These are phyloP conservation scores for Charina bottae DNA, from an alignment of 2,113 vertebrate genomes.

Conservation along the genomic window DNA sequence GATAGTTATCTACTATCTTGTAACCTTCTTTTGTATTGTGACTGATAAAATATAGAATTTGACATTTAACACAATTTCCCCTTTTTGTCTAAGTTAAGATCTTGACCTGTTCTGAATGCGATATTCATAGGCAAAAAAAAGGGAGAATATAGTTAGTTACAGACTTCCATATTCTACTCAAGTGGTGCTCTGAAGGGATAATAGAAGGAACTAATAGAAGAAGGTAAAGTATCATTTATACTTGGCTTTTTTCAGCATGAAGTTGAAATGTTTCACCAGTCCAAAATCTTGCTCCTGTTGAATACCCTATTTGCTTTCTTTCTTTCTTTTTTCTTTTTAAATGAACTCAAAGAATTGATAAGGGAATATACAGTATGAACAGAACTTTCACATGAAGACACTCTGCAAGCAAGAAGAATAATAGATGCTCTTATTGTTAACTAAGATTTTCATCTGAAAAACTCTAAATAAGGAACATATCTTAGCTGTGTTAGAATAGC, in stretches of 20 bases:
- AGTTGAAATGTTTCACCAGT: not conserved
- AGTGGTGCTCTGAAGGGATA: not conserved
- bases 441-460: not conserved
- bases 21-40: not conserved
- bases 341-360: not conserved
- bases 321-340: not conserved
- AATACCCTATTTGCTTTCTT: not conserved
- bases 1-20: not conserved
- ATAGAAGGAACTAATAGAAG: not conserved
- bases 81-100: not conserved
- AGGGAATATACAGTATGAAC: not conserved
- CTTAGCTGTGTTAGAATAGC: not conserved
- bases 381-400: not conserved
- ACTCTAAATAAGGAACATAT: not conserved
- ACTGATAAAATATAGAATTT: not conserved
- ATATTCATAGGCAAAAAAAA: not conserved
- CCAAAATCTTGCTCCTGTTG: not conserved
- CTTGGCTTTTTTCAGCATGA: not conserved
- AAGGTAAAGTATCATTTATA: no score
- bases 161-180: not conserved
- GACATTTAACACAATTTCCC: not conserved
- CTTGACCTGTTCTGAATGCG: not conserved
- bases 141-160: not conserved
- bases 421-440: not conserved
- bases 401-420: not conserved